Percentiles rank a stretch among this genome's conserved stretches.
Conservation (phyloP, 2,797 vertebrate genomes). For the Crenichthys baileyi region DNA sequence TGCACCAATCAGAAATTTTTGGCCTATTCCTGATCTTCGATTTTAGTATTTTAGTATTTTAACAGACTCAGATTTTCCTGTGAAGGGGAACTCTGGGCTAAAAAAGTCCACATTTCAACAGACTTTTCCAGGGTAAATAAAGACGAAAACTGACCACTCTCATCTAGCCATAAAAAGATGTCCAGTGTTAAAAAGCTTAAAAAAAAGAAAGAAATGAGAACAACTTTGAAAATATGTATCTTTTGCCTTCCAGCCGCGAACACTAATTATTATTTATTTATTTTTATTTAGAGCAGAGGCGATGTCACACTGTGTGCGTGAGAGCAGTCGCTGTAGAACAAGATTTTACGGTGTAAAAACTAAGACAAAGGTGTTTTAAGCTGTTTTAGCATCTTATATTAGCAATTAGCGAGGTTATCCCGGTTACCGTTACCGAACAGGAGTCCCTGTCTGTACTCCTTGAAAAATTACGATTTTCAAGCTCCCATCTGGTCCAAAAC, state of each 20-base stretch:
- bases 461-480: too few relatives aligned
- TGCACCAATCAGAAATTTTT: not conserved
- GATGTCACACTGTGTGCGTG: not conserved
- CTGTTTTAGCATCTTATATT: too few relatives aligned
- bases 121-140: not conserved
- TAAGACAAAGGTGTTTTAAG: not conserved
- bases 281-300: not conserved
- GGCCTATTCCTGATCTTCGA: not conserved
- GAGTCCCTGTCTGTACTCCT: too few relatives aligned
- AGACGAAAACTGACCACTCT: not conserved
- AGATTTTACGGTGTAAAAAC: too few relatives aligned
- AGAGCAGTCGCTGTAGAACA: too few relatives aligned
- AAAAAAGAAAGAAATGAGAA: not conserved
- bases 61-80: not conserved
- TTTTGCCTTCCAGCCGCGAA: not conserved
- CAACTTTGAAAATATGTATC: not conserved
- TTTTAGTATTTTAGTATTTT: not conserved
- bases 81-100: not conserved
- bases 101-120: not conserved
- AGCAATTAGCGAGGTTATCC: too few relatives aligned
- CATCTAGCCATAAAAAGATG: not conserved
- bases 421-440: too few relatives aligned
- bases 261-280: not conserved
- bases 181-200: not conserved
- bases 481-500: too few relatives aligned